A percentile compares a stretch with the other conserved stretches of the same genome.
These are phyloP conservation scores for Copidosoma aretas DNA, from an alignment of 2,888 invertebrate species.

Conservation along the genomic window DNA sequence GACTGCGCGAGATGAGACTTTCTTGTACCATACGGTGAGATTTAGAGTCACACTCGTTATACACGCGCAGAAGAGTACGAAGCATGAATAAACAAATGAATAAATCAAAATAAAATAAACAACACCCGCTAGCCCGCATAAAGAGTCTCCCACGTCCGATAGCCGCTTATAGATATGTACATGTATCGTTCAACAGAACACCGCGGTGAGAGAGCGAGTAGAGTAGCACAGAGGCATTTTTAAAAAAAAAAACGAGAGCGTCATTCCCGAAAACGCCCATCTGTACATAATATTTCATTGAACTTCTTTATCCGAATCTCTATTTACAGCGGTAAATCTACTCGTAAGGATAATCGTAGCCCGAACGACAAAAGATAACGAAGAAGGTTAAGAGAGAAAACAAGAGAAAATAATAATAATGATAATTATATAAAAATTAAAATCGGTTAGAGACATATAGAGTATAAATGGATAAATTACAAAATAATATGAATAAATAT, in stretches of 20 bases:
- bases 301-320: conserved; percentile 23
- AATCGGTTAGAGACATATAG: too few species aligned
- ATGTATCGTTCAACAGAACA: conserved; percentile 5
- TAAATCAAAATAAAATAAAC: too few species aligned
- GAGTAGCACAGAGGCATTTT: background rate
- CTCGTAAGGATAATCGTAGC: conserved; percentile 36
- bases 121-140: background rate
- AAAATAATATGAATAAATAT: too few species aligned
- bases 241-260: background rate
- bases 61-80: too few species aligned
- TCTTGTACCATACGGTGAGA: too few species aligned
- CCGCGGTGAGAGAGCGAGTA: conserved; percentile 12
- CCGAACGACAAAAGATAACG: conserved; percentile 33
- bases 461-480: too few species aligned
- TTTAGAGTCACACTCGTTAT: too few species aligned
- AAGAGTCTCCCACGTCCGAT: conserved; percentile 1
- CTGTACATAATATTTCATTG: conserved; percentile 51
- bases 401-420: conserved; percentile 26
- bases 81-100: too few species aligned
- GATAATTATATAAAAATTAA: too few species aligned
- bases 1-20: too few species aligned
- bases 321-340: conserved; percentile 14
- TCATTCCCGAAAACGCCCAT: conserved; percentile 27
- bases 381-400: conserved; percentile 29
- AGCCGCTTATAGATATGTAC: conserved; percentile 36